A percentile compares a stretch with the other conserved stretches of the same genome.
Conservation (phyloP, 1,140 invertebrate genomes). For the Brachionus manjavacas region DNA sequence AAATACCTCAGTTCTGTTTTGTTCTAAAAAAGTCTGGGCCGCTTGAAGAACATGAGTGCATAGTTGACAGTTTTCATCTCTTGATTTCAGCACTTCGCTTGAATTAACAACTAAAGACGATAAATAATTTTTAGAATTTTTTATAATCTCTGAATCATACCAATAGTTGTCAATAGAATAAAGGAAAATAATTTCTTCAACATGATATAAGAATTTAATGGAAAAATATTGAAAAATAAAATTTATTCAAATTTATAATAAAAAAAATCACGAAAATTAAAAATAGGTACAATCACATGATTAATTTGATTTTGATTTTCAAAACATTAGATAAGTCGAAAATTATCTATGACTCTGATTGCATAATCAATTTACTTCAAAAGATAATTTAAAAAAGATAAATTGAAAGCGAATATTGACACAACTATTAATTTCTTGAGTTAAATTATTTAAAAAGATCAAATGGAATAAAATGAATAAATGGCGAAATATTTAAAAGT, state of each 20-base stretch:
- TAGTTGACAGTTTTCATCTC: neutral
- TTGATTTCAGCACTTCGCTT: neutral
- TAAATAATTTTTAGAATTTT: neutral
- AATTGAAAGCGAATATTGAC: too few relatives aligned
- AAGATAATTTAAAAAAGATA: too few relatives aligned
- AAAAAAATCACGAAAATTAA: neutral
- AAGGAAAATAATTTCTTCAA: neutral
- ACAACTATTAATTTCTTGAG: too few relatives aligned
- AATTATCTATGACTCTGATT: neutral
- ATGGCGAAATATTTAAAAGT: too few relatives aligned
- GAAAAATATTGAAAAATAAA: neutral
- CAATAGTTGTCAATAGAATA: neutral
- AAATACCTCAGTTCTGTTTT: slow-evolving; percentile 35
- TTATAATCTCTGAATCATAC: neutral
- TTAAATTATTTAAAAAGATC: too few relatives aligned
- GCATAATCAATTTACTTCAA: neutral
- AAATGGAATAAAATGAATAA: too few relatives aligned
- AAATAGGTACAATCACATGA: neutral
- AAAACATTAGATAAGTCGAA: neutral
- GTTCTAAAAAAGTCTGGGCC: slow-evolving; percentile 20
- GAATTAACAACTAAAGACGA: neutral
- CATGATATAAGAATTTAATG: neutral
- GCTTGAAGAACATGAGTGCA: neutral
- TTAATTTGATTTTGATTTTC: neutral
- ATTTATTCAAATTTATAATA: neutral